Base-by-base conservation (phyloP, 2,113 vertebrate species). In the Spheniscus mendiculus region DNA sequence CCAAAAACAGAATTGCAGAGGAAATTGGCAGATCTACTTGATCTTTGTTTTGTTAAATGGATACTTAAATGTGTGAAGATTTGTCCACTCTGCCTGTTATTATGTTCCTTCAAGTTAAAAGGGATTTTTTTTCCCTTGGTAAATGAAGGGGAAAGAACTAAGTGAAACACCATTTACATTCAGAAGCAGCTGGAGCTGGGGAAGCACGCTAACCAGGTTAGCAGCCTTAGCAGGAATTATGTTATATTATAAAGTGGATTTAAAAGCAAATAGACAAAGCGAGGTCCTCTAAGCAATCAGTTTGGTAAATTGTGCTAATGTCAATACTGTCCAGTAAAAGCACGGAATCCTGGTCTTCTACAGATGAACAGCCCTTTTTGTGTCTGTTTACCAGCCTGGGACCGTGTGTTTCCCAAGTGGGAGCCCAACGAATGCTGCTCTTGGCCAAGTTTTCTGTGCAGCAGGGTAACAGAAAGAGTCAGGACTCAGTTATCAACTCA, bases 71-170 rank as follows among this genome's bases (percentile, higher is more conserved):
- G 17, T 22, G n/a, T 55, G 66, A 71, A 74, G 26, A 59, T 84
- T 80, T 73, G 66, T 92, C 49, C 74, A 77, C 73, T 78, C 38
- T 71, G 30, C 80, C 32, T 58, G 78, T 84, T 71, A 85, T 30
- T 82, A 70, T 79, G 49, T 94, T 91, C 77, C 87, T 94, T 93
- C 36, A 53, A 72, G 50, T 88, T 95, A 91, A 87, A 94, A 55
- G 49, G 62, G 76, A 69, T 82, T 62, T 56, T 52, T 65, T 85
- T 25, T 47, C n/a, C 18, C 13, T 17, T 84, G 30, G 44, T 90
- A 95, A 95, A 94, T 85, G 89, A 97, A 72, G 65, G 83, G 66
- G 58, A 91, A 94, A 95, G 62, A 34, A 80, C 44, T 62, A 72
- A 94, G 92, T 73, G 62, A 95, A 66, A 59, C 61, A 73, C 74